A percentile compares a stretch with the other conserved stretches of the same genome.
Conservation (phyloP, 2,888 invertebrate species). For the Nysson spinosus region DNA sequence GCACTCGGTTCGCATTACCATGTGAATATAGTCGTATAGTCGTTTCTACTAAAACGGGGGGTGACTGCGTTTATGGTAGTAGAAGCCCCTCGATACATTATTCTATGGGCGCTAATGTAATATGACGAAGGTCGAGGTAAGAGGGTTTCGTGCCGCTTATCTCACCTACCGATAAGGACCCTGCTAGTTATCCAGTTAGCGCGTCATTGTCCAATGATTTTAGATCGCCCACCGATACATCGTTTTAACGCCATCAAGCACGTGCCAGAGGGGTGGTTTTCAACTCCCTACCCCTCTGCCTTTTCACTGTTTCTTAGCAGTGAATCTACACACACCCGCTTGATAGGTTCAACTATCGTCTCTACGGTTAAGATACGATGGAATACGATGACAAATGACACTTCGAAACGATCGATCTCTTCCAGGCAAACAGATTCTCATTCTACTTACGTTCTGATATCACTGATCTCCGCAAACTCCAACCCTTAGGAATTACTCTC, state of each 20-base stretch:
- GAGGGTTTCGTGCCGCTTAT: constrained; percentile 60
- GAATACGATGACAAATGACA: constrained; percentile 69
- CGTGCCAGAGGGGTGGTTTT: constrained; percentile 35
- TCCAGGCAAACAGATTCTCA: constrained; percentile 59
- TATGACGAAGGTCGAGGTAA: constrained; percentile 63
- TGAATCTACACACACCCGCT: constrained; percentile 16
- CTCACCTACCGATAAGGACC: constrained; percentile 65
- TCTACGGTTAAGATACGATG: constrained; percentile 23
- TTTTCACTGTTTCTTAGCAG: too few species aligned
- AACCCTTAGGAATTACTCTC: constrained; percentile 41
- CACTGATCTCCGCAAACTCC: constrained; percentile 9
- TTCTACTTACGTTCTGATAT: constrained; percentile 32
- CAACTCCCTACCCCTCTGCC: constrained; percentile 7
- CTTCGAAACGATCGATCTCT: constrained; percentile 61
- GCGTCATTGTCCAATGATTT: constrained; percentile 74
- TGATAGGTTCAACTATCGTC: constrained; percentile 8
- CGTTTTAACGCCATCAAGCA: constrained; percentile 56
- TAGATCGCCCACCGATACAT: constrained; percentile 71
- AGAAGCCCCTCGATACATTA: constrained; percentile 67
- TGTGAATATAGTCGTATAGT: constrained; percentile 74
- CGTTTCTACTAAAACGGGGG: constrained; percentile 52
- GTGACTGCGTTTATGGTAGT: constrained; percentile 52
- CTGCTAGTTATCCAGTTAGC: constrained; percentile 76
- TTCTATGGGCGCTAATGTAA: constrained; percentile 74
- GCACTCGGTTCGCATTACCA: constrained; percentile 73